Conservation (phyloP, 2,113 vertebrate species). For the Corythornis madagascariensis region DNA sequence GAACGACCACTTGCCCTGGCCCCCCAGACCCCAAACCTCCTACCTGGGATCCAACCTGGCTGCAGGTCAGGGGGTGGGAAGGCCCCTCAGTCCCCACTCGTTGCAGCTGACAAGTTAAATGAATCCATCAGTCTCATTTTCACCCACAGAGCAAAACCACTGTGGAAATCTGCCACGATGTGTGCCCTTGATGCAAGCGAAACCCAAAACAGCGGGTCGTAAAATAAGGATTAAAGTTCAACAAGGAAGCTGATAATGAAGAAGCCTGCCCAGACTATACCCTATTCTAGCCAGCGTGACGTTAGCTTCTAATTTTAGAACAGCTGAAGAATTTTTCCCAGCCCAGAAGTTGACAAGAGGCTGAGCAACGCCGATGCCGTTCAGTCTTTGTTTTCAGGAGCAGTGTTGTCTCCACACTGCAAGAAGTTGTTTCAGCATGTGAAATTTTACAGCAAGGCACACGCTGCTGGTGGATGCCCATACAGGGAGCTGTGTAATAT, state of each 20-base stretch:
- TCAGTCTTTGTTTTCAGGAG: slow-evolving; percentile 40
- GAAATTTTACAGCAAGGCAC: slow-evolving; percentile 58
- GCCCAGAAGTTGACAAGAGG: slow-evolving; percentile 49
- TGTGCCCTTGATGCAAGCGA: neutral
- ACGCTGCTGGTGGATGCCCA: slow-evolving; percentile 41
- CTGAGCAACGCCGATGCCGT: neutral
- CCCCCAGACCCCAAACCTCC: neutral
- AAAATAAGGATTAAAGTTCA: slow-evolving; percentile 53
- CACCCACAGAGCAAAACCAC: neutral
- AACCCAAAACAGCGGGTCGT: slow-evolving; percentile 24
- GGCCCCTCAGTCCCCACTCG: neutral
- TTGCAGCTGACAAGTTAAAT: neutral
- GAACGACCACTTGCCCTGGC: neutral
- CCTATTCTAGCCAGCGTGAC: slow-evolving; percentile 1
- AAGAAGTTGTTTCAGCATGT: slow-evolving; percentile 47
- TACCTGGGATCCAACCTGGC: neutral
- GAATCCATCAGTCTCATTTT: neutral
- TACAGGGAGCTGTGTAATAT: slow-evolving; percentile 50
- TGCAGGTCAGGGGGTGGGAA: neutral
- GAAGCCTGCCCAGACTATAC: slow-evolving; percentile 11
- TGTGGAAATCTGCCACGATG: neutral
- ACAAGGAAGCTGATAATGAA: slow-evolving; percentile 24
- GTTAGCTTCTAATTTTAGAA: slow-evolving; percentile 27
- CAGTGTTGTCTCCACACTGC: slow-evolving; percentile 42
- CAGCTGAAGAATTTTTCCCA: slow-evolving; percentile 46